Evolutionary conservation across 2,888 invertebrate species (phyloP).

Genomic region (Bursaphelenchus okinawaensis): DNA sequence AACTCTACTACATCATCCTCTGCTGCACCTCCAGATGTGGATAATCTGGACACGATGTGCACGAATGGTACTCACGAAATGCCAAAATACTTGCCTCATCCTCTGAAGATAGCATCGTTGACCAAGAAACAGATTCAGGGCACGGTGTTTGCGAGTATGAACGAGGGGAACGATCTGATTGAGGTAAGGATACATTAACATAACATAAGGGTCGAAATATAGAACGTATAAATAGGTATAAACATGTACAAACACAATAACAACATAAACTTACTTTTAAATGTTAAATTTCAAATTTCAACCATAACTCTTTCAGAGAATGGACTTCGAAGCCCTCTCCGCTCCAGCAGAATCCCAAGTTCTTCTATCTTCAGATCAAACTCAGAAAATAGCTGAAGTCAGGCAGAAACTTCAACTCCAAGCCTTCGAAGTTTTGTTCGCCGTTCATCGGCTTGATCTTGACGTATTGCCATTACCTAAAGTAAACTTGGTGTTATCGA

Average conservation of each 20-base stretch:
- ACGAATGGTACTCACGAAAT: neutral
- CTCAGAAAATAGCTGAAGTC: constrained; percentile 26
- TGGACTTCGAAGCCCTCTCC: neutral
- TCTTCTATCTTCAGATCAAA: constrained; percentile 24
- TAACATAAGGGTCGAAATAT: too few species aligned
- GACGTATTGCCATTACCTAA: constrained; percentile 25
- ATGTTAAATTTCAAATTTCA: too few species aligned
- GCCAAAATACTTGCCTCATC: neutral
- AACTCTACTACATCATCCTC: neutral
- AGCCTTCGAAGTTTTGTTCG: constrained; percentile 48
- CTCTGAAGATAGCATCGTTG: neutral
- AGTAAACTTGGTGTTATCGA: constrained; percentile 24
- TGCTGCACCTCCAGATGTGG: neutral
- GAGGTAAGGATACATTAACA: too few species aligned
- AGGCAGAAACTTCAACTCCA: constrained; percentile 33
- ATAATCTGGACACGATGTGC: neutral
- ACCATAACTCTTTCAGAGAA: neutral
- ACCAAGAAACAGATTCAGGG: neutral
- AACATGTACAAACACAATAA: neutral
- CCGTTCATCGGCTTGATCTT: constrained; percentile 39
- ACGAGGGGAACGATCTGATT: neutral
- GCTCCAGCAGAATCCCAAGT: neutral
- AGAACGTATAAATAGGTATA: too few species aligned
- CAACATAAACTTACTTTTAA: neutral
- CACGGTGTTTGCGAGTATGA: neutral